phyloP scores from a whole-genome alignment of 2,113 vertebrate species.

The Pongo abelii region DNA sequence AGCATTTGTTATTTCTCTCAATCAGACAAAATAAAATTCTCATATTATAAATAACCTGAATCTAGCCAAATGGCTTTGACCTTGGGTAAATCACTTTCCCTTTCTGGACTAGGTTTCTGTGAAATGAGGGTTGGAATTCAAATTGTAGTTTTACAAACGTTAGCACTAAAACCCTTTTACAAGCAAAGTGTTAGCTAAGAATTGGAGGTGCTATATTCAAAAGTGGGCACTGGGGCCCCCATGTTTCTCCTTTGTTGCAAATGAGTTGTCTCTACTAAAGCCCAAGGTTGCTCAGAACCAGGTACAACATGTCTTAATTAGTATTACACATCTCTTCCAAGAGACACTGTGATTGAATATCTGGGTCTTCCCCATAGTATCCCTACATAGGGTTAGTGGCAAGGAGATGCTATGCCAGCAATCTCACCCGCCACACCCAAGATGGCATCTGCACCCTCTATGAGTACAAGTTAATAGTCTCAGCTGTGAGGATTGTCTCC shows the following conservation, averaged over 20 bases:
- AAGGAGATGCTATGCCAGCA: neutral
- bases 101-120: neutral
- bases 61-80: neutral
- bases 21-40: neutral
- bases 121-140: neutral
- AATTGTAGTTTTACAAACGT: neutral
- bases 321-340: neutral
- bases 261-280: neutral
- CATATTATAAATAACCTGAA: neutral
- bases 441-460: neutral
- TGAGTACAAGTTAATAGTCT: neutral
- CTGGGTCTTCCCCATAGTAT: neutral
- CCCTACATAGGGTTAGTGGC: neutral
- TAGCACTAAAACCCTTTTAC: neutral
- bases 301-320: neutral
- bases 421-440: neutral
- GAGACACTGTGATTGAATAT: neutral
- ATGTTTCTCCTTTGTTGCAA: rapidly evolving
- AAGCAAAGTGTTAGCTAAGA: neutral
- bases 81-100: neutral
- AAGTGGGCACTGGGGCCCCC: neutral
- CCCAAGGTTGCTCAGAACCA: neutral
- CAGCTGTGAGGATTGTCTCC: neutral
- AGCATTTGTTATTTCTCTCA: neutral
- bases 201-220: neutral